Conservation (phyloP, 2,888 invertebrate genomes). For the Notocelia uddmanniana region DNA sequence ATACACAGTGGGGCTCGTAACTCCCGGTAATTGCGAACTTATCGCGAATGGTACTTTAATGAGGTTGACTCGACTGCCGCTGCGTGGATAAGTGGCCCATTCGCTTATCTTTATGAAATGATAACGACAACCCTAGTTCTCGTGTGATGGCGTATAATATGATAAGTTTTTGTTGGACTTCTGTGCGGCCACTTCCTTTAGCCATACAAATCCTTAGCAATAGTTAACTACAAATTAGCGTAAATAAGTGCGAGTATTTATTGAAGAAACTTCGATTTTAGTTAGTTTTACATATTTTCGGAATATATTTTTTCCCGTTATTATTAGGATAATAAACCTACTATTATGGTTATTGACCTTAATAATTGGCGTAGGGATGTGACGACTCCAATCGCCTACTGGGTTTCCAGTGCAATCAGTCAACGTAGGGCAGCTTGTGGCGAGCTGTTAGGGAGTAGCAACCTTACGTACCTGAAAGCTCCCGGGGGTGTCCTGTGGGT, state of each 20-base stretch:
- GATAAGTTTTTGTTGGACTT: conserved; percentile 19
- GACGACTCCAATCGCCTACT: no score
- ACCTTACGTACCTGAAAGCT: no score
- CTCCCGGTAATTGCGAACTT: conserved; percentile 69
- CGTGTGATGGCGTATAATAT: conserved; percentile 29
- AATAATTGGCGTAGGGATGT: no score
- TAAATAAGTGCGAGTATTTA: not conserved
- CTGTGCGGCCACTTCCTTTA: conserved; percentile 4
- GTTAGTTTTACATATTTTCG: no score
- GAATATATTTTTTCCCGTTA: no score
- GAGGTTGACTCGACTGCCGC: conserved; percentile 62
- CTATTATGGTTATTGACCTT: no score
- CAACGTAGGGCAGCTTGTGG: no score
- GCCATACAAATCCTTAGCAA: not conserved
- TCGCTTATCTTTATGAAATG: conserved; percentile 63
- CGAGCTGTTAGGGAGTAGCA: no score
- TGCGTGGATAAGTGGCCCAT: conserved; percentile 57
- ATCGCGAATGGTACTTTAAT: conserved; percentile 70
- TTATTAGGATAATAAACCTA: no score
- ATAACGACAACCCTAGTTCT: conserved; percentile 37
- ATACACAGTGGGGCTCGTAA: conserved; percentile 52
- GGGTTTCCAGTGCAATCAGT: no score
- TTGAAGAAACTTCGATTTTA: no score
- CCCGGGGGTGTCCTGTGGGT: no score
- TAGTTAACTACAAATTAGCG: not conserved